Percentiles rank a stretch among this genome's conserved stretches.
Evolutionary conservation across 2,888 invertebrate species (phyloP).

Genomic region (Alloplasta piceator): DNA sequence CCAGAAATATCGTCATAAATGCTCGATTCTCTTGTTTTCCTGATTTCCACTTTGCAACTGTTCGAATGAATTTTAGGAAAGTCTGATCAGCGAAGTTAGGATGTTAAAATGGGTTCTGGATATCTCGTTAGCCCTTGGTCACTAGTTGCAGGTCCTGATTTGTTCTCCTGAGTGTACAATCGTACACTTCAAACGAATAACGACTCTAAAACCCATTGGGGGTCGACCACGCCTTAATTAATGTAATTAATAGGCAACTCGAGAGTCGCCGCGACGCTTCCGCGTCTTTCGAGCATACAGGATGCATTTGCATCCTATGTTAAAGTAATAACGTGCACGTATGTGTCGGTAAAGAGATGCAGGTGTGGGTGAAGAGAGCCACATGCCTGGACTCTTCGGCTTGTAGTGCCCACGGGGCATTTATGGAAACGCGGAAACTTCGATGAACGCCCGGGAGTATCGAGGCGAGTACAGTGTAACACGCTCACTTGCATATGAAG

Average conservation of each 20-base stretch:
- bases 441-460: slow-evolving; percentile 19
- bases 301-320: slow-evolving; percentile 26
- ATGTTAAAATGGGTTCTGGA: too few relatives aligned
- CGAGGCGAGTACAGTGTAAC: background rate
- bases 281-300: slow-evolving; percentile 54
- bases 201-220: slow-evolving; percentile 32
- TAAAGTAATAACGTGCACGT: background rate
- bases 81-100: too few relatives aligned
- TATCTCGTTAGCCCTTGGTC: slow-evolving; percentile 11
- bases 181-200: slow-evolving; percentile 1
- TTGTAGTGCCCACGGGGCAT: slow-evolving; percentile 17
- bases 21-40: too few relatives aligned
- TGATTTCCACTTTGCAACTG: too few relatives aligned
- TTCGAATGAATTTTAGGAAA: too few relatives aligned
- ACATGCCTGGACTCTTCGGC: slow-evolving; percentile 11
- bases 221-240: slow-evolving; percentile 64
- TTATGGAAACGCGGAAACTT: slow-evolving; percentile 66
- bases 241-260: slow-evolving; percentile 64
- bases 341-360: background rate
- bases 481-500: background rate
- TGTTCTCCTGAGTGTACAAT: slow-evolving; percentile 1
- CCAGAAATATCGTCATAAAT: too few relatives aligned
- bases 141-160: slow-evolving; percentile 2
- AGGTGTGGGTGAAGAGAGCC: slow-evolving; percentile 62
- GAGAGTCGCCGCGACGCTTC: slow-evolving; percentile 53